Base-by-base conservation (phyloP, 2,113 vertebrate species). In the Oncorhynchus kisutch region DNA sequence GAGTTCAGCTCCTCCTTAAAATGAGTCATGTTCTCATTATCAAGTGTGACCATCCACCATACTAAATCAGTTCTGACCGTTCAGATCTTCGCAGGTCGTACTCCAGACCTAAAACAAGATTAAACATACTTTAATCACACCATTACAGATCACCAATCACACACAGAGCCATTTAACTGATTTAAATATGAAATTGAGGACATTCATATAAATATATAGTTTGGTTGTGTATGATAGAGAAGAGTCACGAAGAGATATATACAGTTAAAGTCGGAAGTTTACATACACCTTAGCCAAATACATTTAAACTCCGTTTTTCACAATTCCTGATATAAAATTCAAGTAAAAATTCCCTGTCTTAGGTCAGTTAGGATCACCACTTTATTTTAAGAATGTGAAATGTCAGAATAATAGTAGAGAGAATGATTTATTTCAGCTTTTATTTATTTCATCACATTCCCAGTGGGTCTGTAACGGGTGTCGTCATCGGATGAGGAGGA, bases 101-200 rank as follows among this genome's bases (percentile, higher is more conserved):
- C 16, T 93, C 90, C 81, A 89, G 4, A 27, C 82, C 94, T 94
- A 77, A 54, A 88, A 88, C 74, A 73, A 72, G 66, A 68, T 69
- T 14, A 3, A 45, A 81, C 76, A 25, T 9, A 1, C 66, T 60
- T 7, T 51, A 81, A 88, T 98, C 97, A 3, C 39, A 45, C 39
- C 65, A 75, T n/a, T 11, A 70, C 34, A 54, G 25, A 16, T 45
- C 5, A 5, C 51, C 25, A 59, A 22, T 60, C 5, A 45, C 39
- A 45, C 14, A 24, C 62, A 62, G 24, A 48, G 13, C 3, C 16
- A 16, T 12, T 71, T 3, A 31, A 49, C 22, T 8, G 13, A 27
- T 51, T 51, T n/a, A 5, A 71, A 62, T 62, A 22, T 11, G 59
- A 14, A 67, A 29, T 12, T 27, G 25, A 25, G 12, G 24, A 67